Percentiles rank a stretch among this genome's conserved stretches.
Evolutionary conservation across 92 coral and sea anemone species (phyloP).

Genomic region (Phenganax stokvisi): DNA sequence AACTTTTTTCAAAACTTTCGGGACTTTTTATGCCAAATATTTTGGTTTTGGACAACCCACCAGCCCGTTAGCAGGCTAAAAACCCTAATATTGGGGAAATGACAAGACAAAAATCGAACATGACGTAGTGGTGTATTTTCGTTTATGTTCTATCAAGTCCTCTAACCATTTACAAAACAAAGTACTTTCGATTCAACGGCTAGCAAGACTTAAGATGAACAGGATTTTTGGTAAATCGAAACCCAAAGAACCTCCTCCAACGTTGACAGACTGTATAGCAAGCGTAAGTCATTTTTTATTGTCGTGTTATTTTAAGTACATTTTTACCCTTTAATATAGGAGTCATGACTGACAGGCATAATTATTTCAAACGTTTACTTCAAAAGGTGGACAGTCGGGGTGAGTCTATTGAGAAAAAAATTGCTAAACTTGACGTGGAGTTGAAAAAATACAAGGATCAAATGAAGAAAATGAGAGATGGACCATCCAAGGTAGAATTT

Average conservation of each 20-base stretch:
- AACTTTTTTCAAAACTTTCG: no score
- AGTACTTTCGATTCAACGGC: not conserved
- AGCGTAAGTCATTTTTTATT: conserved; percentile 52
- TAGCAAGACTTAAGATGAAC: conserved; percentile 61
- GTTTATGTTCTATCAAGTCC: not conserved
- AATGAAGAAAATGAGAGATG: conserved; percentile 99
- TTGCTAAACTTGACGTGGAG: conserved; percentile 86
- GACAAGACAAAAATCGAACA: conserved; percentile 9
- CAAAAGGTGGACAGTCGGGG: conserved; percentile 91
- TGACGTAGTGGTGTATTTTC: conserved; percentile 23
- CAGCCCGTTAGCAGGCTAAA: no score
- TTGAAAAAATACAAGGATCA: conserved; percentile 91
- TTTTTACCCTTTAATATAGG: not conserved
- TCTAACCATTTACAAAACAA: not conserved
- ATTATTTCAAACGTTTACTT: not conserved
- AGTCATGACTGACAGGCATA: not conserved
- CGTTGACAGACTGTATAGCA: conserved; percentile 86
- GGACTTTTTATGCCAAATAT: no score
- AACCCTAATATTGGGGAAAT: not conserved
- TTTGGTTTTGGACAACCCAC: no score
- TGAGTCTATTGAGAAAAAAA: conserved; percentile 91
- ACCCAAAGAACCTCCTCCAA: conserved; percentile 96
- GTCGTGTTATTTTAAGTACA: not conserved
- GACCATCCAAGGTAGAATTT: conserved; percentile 86
- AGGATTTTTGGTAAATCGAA: conserved; percentile 89